Percentiles rank a stretch among this genome's conserved stretches.
phyloP scores from a whole-genome alignment of 2,113 vertebrate species.

The Channa argus region DNA sequence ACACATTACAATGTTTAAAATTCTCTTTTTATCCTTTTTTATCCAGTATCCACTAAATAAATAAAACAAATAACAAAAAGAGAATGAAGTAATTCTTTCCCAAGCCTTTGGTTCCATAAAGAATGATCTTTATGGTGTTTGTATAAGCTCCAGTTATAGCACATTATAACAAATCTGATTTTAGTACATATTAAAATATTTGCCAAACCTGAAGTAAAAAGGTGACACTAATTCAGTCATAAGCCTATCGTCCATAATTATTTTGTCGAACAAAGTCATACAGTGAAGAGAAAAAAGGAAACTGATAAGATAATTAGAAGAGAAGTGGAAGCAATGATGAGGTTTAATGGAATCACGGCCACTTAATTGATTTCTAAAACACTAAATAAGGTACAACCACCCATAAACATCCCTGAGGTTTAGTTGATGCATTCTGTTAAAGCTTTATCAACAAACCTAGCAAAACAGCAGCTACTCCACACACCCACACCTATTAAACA shows the following conservation, averaged over 20 bases:
- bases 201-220: background rate
- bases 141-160: background rate
- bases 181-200: background rate
- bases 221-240: background rate
- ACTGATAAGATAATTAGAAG: constrained; percentile 32
- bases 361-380: constrained; percentile 54
- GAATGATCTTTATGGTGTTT: background rate
- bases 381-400: constrained; percentile 24
- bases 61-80: background rate
- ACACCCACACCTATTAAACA: constrained; percentile 43
- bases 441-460: constrained; percentile 60
- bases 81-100: background rate
- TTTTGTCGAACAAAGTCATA: constrained; percentile 15
- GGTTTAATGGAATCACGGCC: background rate
- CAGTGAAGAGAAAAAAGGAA: background rate
- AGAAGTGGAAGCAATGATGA: background rate
- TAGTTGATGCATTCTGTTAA: constrained; percentile 41
- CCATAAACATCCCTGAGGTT: constrained; percentile 43
- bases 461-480: constrained; percentile 36
- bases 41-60: background rate
- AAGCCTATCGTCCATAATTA: constrained; percentile 11
- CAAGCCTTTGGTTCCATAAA: background rate
- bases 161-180: background rate
- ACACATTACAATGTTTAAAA: too few relatives aligned
- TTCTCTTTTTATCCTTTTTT: too few relatives aligned